phyloP scores from a whole-genome alignment of 2,888 invertebrate species.

The Mythimna albipuncta region DNA sequence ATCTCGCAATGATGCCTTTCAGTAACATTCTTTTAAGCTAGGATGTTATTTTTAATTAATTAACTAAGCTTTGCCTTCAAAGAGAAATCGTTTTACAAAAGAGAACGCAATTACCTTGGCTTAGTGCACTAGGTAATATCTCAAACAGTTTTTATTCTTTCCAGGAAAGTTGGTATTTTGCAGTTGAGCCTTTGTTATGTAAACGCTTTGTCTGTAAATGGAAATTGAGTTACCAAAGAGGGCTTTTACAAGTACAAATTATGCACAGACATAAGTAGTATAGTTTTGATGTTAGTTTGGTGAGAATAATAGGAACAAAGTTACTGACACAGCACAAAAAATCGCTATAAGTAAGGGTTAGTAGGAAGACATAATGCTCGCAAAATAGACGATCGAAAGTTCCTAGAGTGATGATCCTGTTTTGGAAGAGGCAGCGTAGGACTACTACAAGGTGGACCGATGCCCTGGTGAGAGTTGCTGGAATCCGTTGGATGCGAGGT shows the following conservation, averaged over 20 bases:
- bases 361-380: too few relatives aligned
- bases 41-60: conserved; percentile 32
- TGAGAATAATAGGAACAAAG: too few relatives aligned
- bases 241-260: not conserved
- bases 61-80: conserved; percentile 33
- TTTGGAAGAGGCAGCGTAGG: too few relatives aligned
- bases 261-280: not conserved
- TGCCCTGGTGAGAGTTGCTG: too few relatives aligned
- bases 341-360: too few relatives aligned
- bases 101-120: conserved; percentile 11
- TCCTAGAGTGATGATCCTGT: too few relatives aligned
- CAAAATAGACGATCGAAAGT: too few relatives aligned
- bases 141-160: conserved; percentile 4
- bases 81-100: conserved; percentile 1
- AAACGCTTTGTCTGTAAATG: not conserved
- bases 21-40: conserved; percentile 3
- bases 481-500: too few relatives aligned
- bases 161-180: conserved; percentile 8
- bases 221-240: not conserved
- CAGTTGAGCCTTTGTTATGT: not conserved
- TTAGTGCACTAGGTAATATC: not conserved
- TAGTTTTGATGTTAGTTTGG: not conserved
- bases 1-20: conserved; percentile 1
- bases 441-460: too few relatives aligned
- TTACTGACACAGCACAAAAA: too few relatives aligned